Conservation (phyloP, 53 echinoderm and acorn worm species). For the Holothuria leucospilota region DNA sequence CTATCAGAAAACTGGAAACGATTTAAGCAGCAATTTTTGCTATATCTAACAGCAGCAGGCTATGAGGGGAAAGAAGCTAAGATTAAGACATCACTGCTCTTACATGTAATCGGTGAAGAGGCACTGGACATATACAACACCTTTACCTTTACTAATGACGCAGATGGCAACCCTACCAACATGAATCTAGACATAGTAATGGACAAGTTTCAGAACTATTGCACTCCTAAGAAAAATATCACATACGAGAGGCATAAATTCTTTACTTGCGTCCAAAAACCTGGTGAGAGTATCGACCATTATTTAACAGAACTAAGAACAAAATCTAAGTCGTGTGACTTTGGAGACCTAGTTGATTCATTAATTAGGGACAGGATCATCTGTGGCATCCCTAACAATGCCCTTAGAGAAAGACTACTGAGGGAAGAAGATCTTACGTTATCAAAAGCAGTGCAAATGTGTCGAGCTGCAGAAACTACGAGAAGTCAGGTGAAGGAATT, state of each 20-base stretch:
- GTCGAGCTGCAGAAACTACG: not conserved
- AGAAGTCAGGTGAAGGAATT: too few relatives aligned
- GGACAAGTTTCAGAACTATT: slow-evolving; percentile 68
- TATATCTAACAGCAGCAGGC: slow-evolving; percentile 43
- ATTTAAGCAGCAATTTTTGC: slow-evolving; percentile 54
- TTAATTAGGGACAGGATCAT: slow-evolving; percentile 43
- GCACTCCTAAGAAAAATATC: slow-evolving; percentile 63
- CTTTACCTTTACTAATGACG: slow-evolving; percentile 16
- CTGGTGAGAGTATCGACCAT: slow-evolving; percentile 35
- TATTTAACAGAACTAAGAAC: slow-evolving; percentile 36
- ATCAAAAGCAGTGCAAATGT: not conserved
- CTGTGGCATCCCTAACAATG: slow-evolving; percentile 23
- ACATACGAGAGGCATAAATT: slow-evolving; percentile 52
- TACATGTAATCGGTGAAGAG: slow-evolving; percentile 56
- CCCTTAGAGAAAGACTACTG: slow-evolving; percentile 12
- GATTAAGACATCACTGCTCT: slow-evolving; percentile 25
- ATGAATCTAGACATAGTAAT: not conserved
- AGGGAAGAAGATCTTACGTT: slow-evolving; percentile 14
- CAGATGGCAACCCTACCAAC: not conserved
- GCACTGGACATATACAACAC: slow-evolving; percentile 63
- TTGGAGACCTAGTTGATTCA: not conserved
- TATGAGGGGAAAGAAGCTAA: slow-evolving; percentile 43
- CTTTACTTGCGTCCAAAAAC: slow-evolving; percentile 35
- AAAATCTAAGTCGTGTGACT: slow-evolving; percentile 34
- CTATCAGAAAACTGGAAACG: slow-evolving; percentile 47